Conservation (phyloP, 2,113 vertebrate species). For the Clarias gariepinus region DNA sequence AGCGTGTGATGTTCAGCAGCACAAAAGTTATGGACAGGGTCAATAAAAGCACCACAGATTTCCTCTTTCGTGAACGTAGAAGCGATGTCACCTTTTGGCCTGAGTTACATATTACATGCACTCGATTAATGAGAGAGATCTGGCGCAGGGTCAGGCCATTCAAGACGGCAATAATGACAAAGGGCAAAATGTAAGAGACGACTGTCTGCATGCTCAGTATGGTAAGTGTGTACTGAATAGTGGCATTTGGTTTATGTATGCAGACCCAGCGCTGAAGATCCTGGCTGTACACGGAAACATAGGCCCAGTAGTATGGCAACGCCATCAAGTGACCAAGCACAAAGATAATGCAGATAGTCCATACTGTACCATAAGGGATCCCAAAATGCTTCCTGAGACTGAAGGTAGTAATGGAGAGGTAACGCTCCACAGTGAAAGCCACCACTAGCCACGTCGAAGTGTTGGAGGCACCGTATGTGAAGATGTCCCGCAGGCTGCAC, state of each 20-base stretch:
- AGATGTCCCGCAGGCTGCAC: conserved; percentile 66
- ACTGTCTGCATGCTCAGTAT: conserved; percentile 67
- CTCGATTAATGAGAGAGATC: conserved; percentile 60
- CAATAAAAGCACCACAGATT: conserved; percentile 65
- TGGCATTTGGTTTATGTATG: conserved; percentile 56
- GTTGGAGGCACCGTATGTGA: conserved; percentile 64
- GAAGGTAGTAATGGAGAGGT: conserved; percentile 61
- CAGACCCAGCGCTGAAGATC: conserved; percentile 55
- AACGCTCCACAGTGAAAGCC: conserved; percentile 65
- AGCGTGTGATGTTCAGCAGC: conserved; percentile 59
- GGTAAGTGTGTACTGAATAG: conserved; percentile 53
- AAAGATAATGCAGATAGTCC: conserved; percentile 55
- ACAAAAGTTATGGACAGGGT: conserved; percentile 67
- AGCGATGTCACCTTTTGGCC: conserved; percentile 41
- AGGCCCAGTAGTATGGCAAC: conserved; percentile 68
- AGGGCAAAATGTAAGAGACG: conserved; percentile 64
- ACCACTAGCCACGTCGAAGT: conserved; percentile 68
- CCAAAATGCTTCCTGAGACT: conserved; percentile 60
- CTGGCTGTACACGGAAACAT: conserved; percentile 56
- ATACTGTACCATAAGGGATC: conserved; percentile 54
- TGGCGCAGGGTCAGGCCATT: conserved; percentile 64
- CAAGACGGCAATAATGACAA: conserved; percentile 62
- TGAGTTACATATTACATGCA: conserved; percentile 47
- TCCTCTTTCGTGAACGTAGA: conserved; percentile 60
- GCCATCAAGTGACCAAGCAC: conserved; percentile 58